A percentile compares a stretch with the other conserved stretches of the same genome.
phyloP scores from a whole-genome alignment of 2,888 invertebrate genomes.

The Drosophila prolongata region DNA sequence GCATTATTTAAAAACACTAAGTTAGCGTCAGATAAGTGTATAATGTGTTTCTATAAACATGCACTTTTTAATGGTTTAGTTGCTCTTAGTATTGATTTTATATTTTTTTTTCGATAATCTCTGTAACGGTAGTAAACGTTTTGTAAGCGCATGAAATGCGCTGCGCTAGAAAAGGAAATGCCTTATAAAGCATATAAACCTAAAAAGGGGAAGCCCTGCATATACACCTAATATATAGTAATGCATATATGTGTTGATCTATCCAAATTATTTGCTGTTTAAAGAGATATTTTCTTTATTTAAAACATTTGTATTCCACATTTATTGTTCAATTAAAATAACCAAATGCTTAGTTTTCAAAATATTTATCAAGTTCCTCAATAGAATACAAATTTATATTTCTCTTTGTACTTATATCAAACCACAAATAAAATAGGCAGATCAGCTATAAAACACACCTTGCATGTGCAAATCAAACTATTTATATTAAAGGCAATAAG shows the following conservation, averaged over 20 bases:
- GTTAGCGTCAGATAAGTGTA: slow-evolving; percentile 32
- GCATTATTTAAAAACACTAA: slow-evolving; percentile 35
- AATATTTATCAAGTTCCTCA: slow-evolving; percentile 36
- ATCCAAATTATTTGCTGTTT: slow-evolving; percentile 15
- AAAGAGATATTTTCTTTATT: slow-evolving; percentile 1
- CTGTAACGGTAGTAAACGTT: slow-evolving; percentile 27
- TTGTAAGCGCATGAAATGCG: slow-evolving; percentile 70
- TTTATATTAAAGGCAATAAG: slow-evolving; percentile 21
- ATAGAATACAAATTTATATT: slow-evolving; percentile 13
- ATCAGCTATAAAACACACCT: slow-evolving; percentile 4
- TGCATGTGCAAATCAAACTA: slow-evolving; percentile 30
- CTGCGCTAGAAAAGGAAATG: slow-evolving; percentile 28
- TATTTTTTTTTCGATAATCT: slow-evolving; percentile 33
- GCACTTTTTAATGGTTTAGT: slow-evolving; percentile 27
- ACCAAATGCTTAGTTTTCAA: slow-evolving; percentile 10
- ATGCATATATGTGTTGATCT: slow-evolving; percentile 17
- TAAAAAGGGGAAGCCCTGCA: slow-evolving; percentile 6
- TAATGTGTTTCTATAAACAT: slow-evolving; percentile 37
- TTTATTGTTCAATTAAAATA: slow-evolving; percentile 3
- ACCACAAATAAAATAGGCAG: slow-evolving; percentile 5
- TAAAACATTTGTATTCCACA: slow-evolving; percentile 2
- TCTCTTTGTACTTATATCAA: slow-evolving; percentile 33
- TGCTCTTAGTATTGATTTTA: slow-evolving; percentile 44
- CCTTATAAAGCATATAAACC: slow-evolving; percentile 35
- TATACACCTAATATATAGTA: slow-evolving; percentile 8